Conservation (phyloP, 2,113 vertebrate genomes). For the Anthoscopus minutus region DNA sequence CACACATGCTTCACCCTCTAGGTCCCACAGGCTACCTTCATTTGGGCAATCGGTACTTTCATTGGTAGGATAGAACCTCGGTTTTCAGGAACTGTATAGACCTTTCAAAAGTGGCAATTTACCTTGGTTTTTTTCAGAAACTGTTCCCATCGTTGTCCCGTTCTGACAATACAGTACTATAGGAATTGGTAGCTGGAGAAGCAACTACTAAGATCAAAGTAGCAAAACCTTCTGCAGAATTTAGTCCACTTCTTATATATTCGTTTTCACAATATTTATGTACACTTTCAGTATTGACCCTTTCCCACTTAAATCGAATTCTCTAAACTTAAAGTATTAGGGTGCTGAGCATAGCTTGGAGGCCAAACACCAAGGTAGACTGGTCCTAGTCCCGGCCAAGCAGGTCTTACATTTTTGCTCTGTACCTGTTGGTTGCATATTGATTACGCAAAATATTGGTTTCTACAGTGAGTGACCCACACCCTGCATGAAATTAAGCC, state of each 20-base stretch:
- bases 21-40: not conserved
- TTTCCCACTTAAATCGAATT: not conserved
- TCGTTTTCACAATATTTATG: not conserved
- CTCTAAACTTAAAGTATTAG: not conserved
- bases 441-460: not conserved
- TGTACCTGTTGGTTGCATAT: not conserved
- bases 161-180: not conserved
- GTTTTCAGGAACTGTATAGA: not conserved
- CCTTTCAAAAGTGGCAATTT: not conserved
- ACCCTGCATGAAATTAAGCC: not conserved
- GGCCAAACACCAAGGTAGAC: not conserved
- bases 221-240: not conserved
- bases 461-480: not conserved
- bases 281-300: not conserved
- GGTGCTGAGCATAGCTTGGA: not conserved
- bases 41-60: not conserved
- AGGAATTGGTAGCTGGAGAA: not conserved
- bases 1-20: not conserved
- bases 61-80: fast-evolving
- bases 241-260: not conserved
- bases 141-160: too few species aligned
- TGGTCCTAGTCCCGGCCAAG: not conserved
- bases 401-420: not conserved
- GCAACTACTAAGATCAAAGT: not conserved
- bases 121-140: not conserved